phyloP scores from a whole-genome alignment of 2,797 vertebrate species.

The Poliocrania exsul region DNA sequence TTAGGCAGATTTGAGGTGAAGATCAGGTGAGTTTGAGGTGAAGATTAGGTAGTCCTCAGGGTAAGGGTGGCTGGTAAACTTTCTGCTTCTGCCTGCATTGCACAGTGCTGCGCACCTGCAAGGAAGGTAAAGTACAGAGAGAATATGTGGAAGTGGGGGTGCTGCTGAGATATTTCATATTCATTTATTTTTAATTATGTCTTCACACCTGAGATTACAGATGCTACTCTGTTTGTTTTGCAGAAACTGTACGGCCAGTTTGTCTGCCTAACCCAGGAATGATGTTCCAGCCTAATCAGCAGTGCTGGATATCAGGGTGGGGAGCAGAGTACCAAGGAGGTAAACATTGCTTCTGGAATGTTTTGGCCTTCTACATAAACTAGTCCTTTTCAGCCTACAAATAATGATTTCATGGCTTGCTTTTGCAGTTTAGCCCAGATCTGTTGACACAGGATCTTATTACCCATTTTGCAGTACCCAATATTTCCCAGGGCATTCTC shows the following conservation, averaged over 20 bases:
- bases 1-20: not conserved
- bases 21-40: not conserved
- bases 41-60: not conserved
- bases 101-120: not conserved
- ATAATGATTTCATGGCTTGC: not conserved
- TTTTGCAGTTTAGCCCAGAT: not conserved
- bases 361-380: not conserved
- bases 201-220: not conserved
- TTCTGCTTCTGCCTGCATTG: not conserved
- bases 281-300: conserved; percentile 61
- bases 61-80: not conserved
- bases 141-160: not conserved
- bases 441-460: not conserved
- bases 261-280: conserved; percentile 86
- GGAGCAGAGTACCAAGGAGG: conserved; percentile 80
- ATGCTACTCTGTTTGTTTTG: not conserved
- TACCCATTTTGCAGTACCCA: not conserved
- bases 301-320: conserved; percentile 86
- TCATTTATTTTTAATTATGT: not conserved
- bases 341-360: conserved; percentile 27
- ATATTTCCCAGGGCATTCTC: not conserved
- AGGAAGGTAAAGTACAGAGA: not conserved
- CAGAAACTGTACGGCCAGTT: conserved; percentile 73
- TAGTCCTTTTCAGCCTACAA: not conserved
- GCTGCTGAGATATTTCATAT: not conserved